A percentile compares a stretch with the other conserved stretches of the same genome.
Conservation (phyloP, 2,888 invertebrate species). For the Trissolcus brochymenae region DNA sequence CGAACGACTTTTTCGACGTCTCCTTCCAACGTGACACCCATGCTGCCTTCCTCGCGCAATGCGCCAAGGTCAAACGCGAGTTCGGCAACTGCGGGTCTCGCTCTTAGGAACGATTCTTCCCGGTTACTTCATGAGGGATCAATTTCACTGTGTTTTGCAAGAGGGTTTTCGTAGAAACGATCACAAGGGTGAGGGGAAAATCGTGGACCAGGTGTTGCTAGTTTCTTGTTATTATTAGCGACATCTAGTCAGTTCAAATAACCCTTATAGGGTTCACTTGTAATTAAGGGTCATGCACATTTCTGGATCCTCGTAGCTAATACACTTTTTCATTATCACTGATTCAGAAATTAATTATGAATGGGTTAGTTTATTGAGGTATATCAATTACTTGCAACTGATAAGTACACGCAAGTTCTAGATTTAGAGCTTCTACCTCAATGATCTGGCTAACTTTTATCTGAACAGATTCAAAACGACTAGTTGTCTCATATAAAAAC, state of each 20-base stretch:
- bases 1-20: conserved; percentile 61
- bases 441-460: neutral
- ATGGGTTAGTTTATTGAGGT: neutral
- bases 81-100: conserved; percentile 43
- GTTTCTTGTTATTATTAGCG: neutral
- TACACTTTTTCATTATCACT: too few species aligned
- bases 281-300: conserved; percentile 2
- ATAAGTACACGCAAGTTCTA: conserved; percentile 1
- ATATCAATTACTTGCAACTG: neutral
- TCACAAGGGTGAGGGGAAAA: neutral
- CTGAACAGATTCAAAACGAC: neutral
- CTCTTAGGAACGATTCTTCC: conserved; percentile 40
- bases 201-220: conserved; percentile 2
- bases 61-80: conserved; percentile 53
- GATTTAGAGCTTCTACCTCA: conserved; percentile 6
- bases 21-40: conserved; percentile 51
- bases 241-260: conserved; percentile 1
- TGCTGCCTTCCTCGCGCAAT: conserved; percentile 49
- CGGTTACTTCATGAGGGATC: neutral
- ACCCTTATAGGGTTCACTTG: conserved; percentile 12
- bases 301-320: neutral
- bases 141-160: neutral
- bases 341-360: too few species aligned
- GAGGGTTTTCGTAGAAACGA: conserved; percentile 30
- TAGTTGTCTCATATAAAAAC: too few species aligned